phyloP scores from a whole-genome alignment of 2,797 vertebrate species.

The Lepus oiostolus region DNA sequence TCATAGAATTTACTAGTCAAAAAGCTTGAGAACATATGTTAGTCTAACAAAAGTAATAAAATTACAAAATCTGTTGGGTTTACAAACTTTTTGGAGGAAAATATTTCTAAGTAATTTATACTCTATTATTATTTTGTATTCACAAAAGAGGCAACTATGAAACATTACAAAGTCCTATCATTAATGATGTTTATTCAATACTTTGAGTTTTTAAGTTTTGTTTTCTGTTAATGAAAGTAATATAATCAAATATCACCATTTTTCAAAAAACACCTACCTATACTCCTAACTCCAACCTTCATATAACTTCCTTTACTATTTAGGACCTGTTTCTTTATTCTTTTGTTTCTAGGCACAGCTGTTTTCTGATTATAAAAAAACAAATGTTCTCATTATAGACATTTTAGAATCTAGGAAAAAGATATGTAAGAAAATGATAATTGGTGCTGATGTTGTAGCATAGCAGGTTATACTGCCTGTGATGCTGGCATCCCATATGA shows the following conservation, averaged over 20 bases:
- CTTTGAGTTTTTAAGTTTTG: constrained; percentile 47
- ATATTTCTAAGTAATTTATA: constrained; percentile 15
- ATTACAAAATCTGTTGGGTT: constrained; percentile 9
- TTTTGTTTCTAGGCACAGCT: constrained; percentile 1
- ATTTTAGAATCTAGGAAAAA: constrained; percentile 36
- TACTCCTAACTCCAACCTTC: constrained; percentile 21
- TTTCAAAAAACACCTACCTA: constrained; percentile 40
- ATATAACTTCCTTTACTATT: background rate
- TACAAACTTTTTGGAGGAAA: constrained; percentile 34
- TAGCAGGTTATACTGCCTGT: too few species aligned
- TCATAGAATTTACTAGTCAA: background rate
- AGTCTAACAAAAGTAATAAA: constrained; percentile 42
- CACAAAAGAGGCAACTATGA: constrained; percentile 42
- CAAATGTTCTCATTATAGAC: constrained; percentile 28
- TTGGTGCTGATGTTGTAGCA: too few species aligned
- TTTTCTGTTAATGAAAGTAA: constrained; percentile 43
- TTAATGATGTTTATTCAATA: constrained; percentile 19
- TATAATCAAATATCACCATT: constrained; percentile 29
- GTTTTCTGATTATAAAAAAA: constrained; percentile 28
- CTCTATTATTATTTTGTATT: constrained; percentile 42
- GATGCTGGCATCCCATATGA: too few species aligned
- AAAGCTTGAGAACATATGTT: background rate
- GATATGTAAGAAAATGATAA: constrained; percentile 9
- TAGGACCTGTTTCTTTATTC: background rate
- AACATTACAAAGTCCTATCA: constrained; percentile 40